Conservation (phyloP, 2,113 vertebrate species). For the Microcebus tavaratra region DNA sequence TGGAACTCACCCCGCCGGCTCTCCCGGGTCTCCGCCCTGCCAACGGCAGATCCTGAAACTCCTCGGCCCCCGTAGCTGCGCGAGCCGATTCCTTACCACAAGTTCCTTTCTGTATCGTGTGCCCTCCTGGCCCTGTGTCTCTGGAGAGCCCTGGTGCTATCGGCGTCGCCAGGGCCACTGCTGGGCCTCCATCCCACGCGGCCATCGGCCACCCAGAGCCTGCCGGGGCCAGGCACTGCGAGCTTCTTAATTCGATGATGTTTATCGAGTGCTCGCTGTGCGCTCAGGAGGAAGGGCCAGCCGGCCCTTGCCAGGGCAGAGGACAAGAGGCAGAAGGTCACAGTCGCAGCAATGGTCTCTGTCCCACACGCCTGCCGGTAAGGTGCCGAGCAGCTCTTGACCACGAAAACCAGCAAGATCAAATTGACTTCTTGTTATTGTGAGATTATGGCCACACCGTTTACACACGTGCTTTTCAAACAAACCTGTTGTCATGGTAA, state of each 20-base stretch:
- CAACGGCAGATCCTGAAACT: background rate
- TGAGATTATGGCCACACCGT: background rate
- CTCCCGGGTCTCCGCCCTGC: background rate
- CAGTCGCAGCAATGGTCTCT: accelerated
- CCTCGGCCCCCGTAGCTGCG: accelerated
- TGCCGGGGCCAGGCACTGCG: accelerated
- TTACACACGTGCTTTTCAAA: background rate
- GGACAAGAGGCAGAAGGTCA: background rate
- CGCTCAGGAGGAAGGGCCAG: accelerated
- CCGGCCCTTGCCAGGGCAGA: no score
- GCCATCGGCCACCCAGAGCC: background rate
- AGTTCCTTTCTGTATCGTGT: background rate
- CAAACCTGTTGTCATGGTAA: constrained; percentile 45
- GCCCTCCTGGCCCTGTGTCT: background rate
- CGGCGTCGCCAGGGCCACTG: accelerated
- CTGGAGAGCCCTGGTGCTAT: background rate
- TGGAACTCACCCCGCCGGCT: accelerated
- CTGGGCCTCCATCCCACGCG: accelerated
- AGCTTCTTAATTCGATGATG: background rate
- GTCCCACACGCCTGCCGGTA: accelerated
- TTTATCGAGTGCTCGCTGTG: background rate
- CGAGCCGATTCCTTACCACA: accelerated
- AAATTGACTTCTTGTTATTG: background rate
- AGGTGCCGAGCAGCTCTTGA: background rate
- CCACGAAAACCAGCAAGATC: background rate